A percentile compares a stretch with the other conserved stretches of the same genome.
phyloP scores from a whole-genome alignment of 2,888 invertebrate species.

The Philhelius pedissequus region DNA sequence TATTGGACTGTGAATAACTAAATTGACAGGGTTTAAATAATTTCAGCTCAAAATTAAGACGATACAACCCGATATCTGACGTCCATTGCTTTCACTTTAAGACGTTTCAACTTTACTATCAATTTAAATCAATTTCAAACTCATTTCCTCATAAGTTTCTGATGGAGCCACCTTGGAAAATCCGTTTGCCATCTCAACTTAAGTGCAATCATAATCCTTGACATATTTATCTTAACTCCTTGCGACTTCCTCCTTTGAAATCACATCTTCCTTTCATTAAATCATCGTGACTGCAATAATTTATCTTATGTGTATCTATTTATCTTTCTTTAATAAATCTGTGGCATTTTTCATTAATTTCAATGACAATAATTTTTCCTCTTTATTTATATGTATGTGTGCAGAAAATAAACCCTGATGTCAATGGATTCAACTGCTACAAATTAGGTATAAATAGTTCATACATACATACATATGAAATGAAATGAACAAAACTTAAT shows the following conservation, averaged over 20 bases:
- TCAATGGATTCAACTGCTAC: neutral
- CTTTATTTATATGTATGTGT: neutral
- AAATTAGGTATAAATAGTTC: too few species aligned
- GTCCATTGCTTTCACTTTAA: neutral
- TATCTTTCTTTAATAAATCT: neutral
- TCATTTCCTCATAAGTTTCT: neutral
- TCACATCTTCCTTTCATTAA: constrained; percentile 2
- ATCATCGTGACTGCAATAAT: neutral
- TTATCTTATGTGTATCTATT: neutral
- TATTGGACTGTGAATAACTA: too few species aligned
- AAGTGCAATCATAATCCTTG: constrained; percentile 17
- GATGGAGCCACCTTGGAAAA: neutral
- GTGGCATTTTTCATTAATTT: neutral
- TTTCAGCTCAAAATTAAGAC: too few species aligned
- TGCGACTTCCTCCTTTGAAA: neutral
- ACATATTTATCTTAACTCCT: neutral
- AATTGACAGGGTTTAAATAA: too few species aligned
- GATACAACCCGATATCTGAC: neutral
- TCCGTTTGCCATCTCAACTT: neutral
- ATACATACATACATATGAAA: too few species aligned
- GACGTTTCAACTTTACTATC: neutral
- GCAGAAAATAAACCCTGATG: too few species aligned
- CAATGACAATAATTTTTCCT: neutral
- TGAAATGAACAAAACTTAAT: neutral
- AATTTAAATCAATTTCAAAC: neutral